Evolutionary conservation across 2,888 invertebrate species (phyloP).

Genomic region (Yponomeuta cagnagella): DNA sequence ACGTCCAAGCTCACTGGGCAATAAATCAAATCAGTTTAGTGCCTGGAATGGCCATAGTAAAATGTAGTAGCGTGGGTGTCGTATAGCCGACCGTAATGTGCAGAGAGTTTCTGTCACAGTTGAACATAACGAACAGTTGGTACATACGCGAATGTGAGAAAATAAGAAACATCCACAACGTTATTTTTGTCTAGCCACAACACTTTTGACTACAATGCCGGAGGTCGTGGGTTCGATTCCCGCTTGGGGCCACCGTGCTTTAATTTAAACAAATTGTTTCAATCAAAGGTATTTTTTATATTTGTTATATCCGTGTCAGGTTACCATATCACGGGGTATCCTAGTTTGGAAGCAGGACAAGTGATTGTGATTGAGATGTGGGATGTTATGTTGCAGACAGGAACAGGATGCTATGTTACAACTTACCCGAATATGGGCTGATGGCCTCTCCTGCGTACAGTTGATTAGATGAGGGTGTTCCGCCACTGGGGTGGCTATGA

Average conservation of each 20-base stretch:
- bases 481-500: slow-evolving; percentile 69
- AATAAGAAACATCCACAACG: background rate
- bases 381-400: background rate
- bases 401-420: background rate
- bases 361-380: too few species aligned
- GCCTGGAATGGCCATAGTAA: background rate
- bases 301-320: background rate
- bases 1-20: background rate
- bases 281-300: background rate
- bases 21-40: background rate
- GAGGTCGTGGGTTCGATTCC: too few species aligned
- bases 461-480: slow-evolving; percentile 42
- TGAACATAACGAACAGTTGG: background rate
- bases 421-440: slow-evolving; percentile 54
- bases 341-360: too few species aligned
- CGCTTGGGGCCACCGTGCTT: too few species aligned
- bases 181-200: too few species aligned
- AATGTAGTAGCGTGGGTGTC: background rate
- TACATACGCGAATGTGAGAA: background rate
- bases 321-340: background rate
- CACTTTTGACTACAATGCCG: too few species aligned
- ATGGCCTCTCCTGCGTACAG: slow-evolving; percentile 38
- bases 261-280: background rate
- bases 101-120: background rate
- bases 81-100: background rate